Evolutionary conservation across 2,113 vertebrate species (phyloP), one percentile per base, ranked within the genome.

Genomic region (Rhinolophus sinicus): DNA sequence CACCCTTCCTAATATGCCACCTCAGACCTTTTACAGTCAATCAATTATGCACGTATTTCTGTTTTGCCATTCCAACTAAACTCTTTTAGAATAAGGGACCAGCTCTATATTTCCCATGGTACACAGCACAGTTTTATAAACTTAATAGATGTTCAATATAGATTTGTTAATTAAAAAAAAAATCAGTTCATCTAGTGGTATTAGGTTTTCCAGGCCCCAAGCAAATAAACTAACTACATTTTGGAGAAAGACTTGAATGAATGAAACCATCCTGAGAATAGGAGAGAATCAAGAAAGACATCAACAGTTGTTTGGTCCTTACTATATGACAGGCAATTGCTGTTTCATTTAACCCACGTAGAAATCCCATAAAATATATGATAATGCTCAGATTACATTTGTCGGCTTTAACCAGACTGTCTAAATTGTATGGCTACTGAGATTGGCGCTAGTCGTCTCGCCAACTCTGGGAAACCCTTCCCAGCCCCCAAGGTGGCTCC

Each of bases 81-180:
- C 6, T 65, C 24, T 72, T 85, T 70, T 21, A 73, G 16, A 56
- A 38, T 13, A 76, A 64, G 73, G 50, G 15, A 24, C 33, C 5
- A 9, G 35, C 8, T 67, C 54, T 38, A 0, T 22, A 77, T 67
- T 81, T 70, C 65, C 58, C 72, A 35, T 28, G 73, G 35, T 44
- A 19, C 26, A 2, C 6, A 78, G 47, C 22, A 82, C 30, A 38
- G 58, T 70, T 75, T 69, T 73, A 22, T 56, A 86, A 75, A 28
- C 33, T 33, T 60, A 75, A 54, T 33, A 72, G 38, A 77, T 60
- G 24, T 35, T 70, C 4, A 9, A 65, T 69, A 81, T 1, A 47
- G 7, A 80, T 64, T 56, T 81, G 65, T 91, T 85, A 26, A 95
- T 70, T 85, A 18, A 50, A 70, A 22, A 50, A 70, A 86, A 44